Conservation (phyloP, 2,797 vertebrate species). For the Babyrousa celebensis region DNA sequence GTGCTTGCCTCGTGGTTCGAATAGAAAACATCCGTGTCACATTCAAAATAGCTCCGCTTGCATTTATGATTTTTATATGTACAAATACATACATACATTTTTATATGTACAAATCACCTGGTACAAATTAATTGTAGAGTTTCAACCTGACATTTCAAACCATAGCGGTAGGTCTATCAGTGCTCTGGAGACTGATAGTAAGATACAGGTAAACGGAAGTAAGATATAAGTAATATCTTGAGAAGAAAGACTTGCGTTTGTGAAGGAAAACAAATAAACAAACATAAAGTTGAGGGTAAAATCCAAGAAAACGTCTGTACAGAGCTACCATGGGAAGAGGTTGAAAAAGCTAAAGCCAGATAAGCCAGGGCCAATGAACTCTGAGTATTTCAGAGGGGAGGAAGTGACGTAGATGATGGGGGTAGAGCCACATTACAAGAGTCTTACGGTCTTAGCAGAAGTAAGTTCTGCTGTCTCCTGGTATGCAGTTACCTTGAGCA, state of each 20-base stretch:
- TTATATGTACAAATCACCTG: background rate
- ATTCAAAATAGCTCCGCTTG: background rate
- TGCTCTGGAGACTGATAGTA: background rate
- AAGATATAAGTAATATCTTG: background rate
- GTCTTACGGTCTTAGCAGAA: background rate
- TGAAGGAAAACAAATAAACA: background rate
- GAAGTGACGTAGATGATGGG: too few species aligned
- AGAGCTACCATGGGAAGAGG: background rate
- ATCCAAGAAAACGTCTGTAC: background rate
- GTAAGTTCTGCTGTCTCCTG: background rate
- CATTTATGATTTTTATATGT: background rate
- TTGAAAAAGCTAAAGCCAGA: background rate
- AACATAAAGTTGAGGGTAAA: background rate
- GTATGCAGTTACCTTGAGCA: background rate
- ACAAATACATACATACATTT: background rate
- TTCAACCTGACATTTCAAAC: constrained; percentile 27
- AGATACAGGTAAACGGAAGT: background rate
- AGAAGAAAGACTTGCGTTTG: background rate
- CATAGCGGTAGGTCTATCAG: background rate
- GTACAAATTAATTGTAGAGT: background rate
- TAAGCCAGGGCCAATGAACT: rapidly evolving
- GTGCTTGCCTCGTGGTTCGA: background rate
- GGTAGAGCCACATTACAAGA: background rate
- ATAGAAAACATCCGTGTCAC: background rate
- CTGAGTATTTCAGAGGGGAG: background rate